Evolutionary conservation across 2,113 vertebrate species (phyloP).

Genomic region (Nibea albiflora): DNA sequence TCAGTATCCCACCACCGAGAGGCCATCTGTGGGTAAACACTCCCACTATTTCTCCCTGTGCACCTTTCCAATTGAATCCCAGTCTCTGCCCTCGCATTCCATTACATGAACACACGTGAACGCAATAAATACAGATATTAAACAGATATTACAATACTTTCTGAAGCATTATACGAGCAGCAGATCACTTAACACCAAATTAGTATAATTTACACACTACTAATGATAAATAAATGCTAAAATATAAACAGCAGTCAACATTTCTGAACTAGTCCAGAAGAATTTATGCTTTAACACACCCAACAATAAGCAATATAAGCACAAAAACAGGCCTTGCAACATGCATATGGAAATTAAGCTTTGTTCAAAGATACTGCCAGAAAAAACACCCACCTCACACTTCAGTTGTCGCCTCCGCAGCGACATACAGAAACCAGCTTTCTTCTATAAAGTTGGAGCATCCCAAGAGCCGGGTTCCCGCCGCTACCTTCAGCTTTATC

Average conservation of each 20-base stretch:
- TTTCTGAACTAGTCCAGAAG: background rate
- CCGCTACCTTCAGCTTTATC: conserved; percentile 29
- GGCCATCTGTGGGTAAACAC: conserved; percentile 76
- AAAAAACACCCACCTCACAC: conserved; percentile 51
- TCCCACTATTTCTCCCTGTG: conserved; percentile 7
- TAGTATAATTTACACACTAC: too few relatives aligned
- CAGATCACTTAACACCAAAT: background rate
- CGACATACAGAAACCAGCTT: background rate
- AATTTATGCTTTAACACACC: background rate
- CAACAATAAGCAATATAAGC: background rate
- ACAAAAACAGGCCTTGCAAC: background rate
- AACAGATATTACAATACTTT: background rate
- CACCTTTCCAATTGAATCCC: conserved; percentile 36
- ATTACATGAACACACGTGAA: conserved; percentile 25
- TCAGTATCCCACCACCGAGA: conserved; percentile 67
- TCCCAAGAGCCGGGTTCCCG: conserved; percentile 34
- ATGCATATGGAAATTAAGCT: background rate
- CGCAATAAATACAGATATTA: background rate
- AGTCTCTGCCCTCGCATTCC: conserved; percentile 44
- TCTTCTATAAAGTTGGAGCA: conserved; percentile 11
- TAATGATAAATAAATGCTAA: background rate
- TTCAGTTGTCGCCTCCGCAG: background rate
- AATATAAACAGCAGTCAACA: background rate
- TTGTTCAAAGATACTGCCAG: background rate
- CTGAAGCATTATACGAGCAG: background rate